A percentile compares a stretch with the other conserved stretches of the same genome.
These are phyloP conservation scores for Bradypodion pumilum DNA, from an alignment of 2,797 vertebrate species.

Conservation along the genomic window DNA sequence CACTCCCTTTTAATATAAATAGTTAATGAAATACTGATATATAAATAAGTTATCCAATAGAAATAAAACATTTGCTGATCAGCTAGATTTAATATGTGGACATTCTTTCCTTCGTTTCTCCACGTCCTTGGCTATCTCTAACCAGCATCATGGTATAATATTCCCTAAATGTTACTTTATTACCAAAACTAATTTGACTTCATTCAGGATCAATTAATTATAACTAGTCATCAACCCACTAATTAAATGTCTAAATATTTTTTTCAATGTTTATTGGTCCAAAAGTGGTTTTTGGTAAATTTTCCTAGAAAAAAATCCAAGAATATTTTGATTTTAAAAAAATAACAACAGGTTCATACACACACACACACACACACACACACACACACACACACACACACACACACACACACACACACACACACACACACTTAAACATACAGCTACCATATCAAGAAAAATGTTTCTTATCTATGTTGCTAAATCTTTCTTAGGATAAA, in stretches of 20 bases:
- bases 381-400: not conserved
- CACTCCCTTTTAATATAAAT: not conserved
- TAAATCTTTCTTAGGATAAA: not conserved
- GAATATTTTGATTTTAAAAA: not conserved
- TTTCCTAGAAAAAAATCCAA: not conserved
- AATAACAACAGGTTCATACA: too few relatives aligned
- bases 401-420: too few relatives aligned
- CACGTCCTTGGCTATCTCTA: not conserved
- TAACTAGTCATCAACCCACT: not conserved
- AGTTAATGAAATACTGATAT: not conserved
- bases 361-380: not conserved
- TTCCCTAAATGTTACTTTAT: not conserved
- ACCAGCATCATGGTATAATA: not conserved
- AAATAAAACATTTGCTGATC: not conserved
- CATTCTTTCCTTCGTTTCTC: not conserved
- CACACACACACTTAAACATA: not conserved
- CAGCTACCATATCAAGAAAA: too few relatives aligned
- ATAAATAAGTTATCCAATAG: not conserved
- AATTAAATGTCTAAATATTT: not conserved
- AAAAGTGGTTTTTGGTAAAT: not conserved
- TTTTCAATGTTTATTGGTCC: not conserved
- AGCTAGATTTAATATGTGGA: not conserved
- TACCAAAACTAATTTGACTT: not conserved
- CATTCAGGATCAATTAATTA: not conserved
- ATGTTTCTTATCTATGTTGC: not conserved